Percentiles rank a stretch among this genome's conserved stretches.
These are phyloP conservation scores for Lasioglossum lativentre DNA, from an alignment of 2,888 invertebrate species.

Conservation along the genomic window DNA sequence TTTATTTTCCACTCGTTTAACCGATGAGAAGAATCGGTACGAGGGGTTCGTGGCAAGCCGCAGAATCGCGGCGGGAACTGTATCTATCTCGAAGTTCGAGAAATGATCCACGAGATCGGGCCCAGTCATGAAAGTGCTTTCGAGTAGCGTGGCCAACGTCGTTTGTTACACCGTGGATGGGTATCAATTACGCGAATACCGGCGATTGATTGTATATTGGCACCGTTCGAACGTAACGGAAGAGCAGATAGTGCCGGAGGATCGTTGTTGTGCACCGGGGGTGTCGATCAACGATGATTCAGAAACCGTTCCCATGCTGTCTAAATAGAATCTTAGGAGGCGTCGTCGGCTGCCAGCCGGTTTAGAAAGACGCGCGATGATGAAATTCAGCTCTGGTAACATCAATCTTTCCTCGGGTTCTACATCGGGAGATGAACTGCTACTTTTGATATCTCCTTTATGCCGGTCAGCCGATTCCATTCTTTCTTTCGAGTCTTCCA, in stretches of 20 bases:
- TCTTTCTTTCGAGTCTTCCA: not conserved
- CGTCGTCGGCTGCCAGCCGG: conserved; percentile 37
- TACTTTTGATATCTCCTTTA: conserved; percentile 47
- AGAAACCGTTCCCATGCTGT: conserved; percentile 76
- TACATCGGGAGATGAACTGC: conserved; percentile 36
- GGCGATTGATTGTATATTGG: conserved; percentile 71
- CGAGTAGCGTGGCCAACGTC: conserved; percentile 47
- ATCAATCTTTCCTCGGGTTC: conserved; percentile 50
- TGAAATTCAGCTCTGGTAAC: conserved; percentile 46
- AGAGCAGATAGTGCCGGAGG: conserved; percentile 39
- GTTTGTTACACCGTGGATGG: conserved; percentile 70
- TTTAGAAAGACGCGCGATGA: conserved; percentile 30
- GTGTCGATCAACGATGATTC: conserved; percentile 69
- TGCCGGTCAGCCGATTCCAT: conserved; percentile 10
- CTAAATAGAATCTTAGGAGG: conserved; percentile 67
- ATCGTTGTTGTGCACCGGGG: conserved; percentile 36
- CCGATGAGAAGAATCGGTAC: not conserved
- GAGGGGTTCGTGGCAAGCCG: conserved; percentile 5
- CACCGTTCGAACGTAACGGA: conserved; percentile 53
- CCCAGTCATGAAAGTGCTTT: conserved; percentile 32
- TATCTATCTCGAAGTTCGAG: conserved; percentile 7
- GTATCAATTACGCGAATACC: conserved; percentile 72
- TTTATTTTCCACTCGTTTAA: not conserved
- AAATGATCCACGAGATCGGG: conserved; percentile 45
- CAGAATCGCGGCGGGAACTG: not conserved